These are phyloP conservation scores for Antedon bifida DNA, from an alignment of 35 echinoderm and acorn worm genomes.

Conservation along the genomic window DNA sequence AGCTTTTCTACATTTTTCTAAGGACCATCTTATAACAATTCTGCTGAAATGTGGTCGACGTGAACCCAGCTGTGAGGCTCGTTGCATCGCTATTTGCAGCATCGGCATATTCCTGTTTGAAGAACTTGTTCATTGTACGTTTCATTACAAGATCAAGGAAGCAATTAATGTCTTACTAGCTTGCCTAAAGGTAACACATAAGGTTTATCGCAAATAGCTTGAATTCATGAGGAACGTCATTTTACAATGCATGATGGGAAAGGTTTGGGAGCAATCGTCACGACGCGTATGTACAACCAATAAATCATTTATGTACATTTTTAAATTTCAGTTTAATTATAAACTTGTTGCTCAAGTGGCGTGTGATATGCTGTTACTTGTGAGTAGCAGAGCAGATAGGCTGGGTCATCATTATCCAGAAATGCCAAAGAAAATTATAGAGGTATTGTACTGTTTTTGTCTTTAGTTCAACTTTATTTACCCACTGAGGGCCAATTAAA, in stretches of 20 bases:
- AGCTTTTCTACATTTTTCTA: no score
- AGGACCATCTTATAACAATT: constrained; percentile 75
- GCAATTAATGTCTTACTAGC: constrained; percentile 88
- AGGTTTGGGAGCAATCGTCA: no score
- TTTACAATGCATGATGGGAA: no score
- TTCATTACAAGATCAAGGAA: constrained; percentile 74
- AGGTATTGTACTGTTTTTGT: constrained; percentile 55
- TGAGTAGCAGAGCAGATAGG: constrained; percentile 71
- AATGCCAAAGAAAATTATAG: constrained; percentile 98
- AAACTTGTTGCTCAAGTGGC: constrained; percentile 81
- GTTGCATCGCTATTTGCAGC: constrained; percentile 76
- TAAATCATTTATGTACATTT: no score
- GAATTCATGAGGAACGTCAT: no score
- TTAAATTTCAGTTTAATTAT: constrained; percentile 70
- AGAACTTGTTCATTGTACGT: constrained; percentile 80
- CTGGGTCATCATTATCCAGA: constrained; percentile 57
- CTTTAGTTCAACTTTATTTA: no score
- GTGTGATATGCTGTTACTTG: constrained; percentile 83
- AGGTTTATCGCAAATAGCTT: no score
- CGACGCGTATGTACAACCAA: no score
- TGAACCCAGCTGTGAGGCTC: constrained; percentile 88
- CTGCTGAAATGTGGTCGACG: constrained; percentile 62
- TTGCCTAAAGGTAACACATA: constrained; percentile 60
- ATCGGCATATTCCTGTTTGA: constrained; percentile 93
- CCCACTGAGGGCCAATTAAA: no score